Evolutionary conservation across 2,888 invertebrate genomes (phyloP).

Genomic region (Nemoura dubitans): DNA sequence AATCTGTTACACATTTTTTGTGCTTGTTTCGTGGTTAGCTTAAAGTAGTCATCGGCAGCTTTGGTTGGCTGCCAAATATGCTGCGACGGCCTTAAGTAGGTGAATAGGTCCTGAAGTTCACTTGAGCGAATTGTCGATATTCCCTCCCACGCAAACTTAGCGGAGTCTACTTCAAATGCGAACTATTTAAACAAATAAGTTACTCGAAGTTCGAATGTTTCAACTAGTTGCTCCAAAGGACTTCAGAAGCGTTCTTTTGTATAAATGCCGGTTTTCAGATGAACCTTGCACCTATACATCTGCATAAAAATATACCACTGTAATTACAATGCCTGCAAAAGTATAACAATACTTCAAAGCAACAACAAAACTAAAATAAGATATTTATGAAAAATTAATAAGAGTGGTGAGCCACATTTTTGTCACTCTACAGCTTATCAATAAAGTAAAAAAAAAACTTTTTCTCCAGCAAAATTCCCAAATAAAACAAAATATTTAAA

Average conservation of each 20-base stretch:
- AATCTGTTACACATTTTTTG: not conserved
- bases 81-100: conserved; percentile 23
- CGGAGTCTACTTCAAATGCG: conserved; percentile 21
- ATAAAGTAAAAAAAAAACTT: too few relatives aligned
- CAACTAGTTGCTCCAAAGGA: not conserved
- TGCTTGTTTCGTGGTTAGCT: not conserved
- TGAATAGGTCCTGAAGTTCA: conserved; percentile 38
- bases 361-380: too few relatives aligned
- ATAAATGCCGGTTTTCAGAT: too few relatives aligned
- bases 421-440: too few relatives aligned
- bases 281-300: too few relatives aligned
- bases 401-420: too few relatives aligned
- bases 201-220: conserved; percentile 21
- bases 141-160: not conserved
- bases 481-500: too few relatives aligned
- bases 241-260: not conserved
- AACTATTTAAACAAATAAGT: conserved; percentile 34
- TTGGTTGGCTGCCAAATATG: conserved; percentile 35
- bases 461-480: not conserved
- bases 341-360: too few relatives aligned
- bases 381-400: too few relatives aligned
- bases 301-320: too few relatives aligned
- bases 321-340: too few relatives aligned
- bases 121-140: conserved; percentile 39
- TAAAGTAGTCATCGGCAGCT: not conserved